Evolutionary conservation across 2,797 vertebrate genomes (phyloP).

Genomic region (Erpetoichthys calabaricus): DNA sequence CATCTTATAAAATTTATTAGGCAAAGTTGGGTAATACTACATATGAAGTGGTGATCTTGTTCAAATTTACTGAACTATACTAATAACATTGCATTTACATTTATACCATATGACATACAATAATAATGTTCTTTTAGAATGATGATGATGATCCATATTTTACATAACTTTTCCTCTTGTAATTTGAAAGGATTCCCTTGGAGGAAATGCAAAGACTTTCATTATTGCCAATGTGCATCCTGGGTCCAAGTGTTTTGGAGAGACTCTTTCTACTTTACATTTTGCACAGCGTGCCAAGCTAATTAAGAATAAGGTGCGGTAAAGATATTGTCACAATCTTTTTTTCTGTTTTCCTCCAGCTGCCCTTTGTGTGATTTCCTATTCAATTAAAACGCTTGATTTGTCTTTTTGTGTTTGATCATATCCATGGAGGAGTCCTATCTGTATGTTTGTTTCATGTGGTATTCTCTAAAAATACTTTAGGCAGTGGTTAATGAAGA

Average conservation of each 20-base stretch:
- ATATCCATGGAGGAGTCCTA: not conserved
- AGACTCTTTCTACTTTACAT: slow-evolving; percentile 85
- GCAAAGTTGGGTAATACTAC: too few species aligned
- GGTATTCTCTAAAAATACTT: slow-evolving; percentile 16
- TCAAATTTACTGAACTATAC: too few species aligned
- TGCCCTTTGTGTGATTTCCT: too few species aligned
- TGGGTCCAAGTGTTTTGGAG: slow-evolving; percentile 85
- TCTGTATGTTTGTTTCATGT: slow-evolving; percentile 10
- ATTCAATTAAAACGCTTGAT: too few species aligned
- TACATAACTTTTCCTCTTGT: slow-evolving; percentile 9
- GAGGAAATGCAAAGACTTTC: slow-evolving; percentile 88
- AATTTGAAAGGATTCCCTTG: slow-evolving; percentile 73
- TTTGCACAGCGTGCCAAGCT: slow-evolving; percentile 92
- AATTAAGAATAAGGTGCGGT: slow-evolving; percentile 88
- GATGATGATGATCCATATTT: too few species aligned
- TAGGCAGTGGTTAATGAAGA: slow-evolving; percentile 92
- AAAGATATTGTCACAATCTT: not conserved
- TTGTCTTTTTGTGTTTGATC: not conserved
- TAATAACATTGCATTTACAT: too few species aligned
- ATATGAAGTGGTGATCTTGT: too few species aligned
- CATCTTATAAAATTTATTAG: too few species aligned
- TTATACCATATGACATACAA: too few species aligned
- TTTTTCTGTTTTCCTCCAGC: too few species aligned
- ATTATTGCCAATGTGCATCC: slow-evolving; percentile 95
- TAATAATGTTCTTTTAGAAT: too few species aligned